Evolutionary conservation across 1,140 invertebrate species (phyloP).

Genomic region (Microplitis mediator): DNA sequence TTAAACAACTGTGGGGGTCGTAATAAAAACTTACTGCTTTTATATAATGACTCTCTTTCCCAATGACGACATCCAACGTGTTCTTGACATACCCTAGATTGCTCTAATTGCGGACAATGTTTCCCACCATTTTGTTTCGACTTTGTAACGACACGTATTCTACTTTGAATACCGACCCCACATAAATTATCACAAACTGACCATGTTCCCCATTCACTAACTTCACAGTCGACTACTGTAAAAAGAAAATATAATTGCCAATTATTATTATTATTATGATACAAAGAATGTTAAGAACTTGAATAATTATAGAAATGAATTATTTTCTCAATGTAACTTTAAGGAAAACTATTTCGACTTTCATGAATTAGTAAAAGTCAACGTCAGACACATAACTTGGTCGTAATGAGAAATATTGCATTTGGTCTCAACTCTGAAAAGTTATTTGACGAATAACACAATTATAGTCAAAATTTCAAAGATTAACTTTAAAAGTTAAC

Average conservation of each 20-base stretch:
- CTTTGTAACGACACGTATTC: constrained; percentile 67
- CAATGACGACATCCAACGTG: constrained; percentile 65
- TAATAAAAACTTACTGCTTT: constrained; percentile 20
- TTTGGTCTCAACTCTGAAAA: too few relatives aligned
- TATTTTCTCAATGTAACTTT: too few relatives aligned
- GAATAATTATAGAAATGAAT: neutral
- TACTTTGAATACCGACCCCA: constrained; percentile 75
- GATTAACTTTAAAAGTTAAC: too few relatives aligned
- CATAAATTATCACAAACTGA: constrained; percentile 76
- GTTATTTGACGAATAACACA: too few relatives aligned
- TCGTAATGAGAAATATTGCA: too few relatives aligned
- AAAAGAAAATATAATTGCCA: constrained; percentile 29
- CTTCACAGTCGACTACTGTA: constrained; percentile 79
- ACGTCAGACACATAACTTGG: too few relatives aligned
- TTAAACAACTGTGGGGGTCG: neutral
- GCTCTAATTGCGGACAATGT: constrained; percentile 75
- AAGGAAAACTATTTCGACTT: too few relatives aligned
- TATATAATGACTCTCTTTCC: constrained; percentile 61
- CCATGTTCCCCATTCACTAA: constrained; percentile 79
- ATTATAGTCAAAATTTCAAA: too few relatives aligned
- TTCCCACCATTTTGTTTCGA: constrained; percentile 75
- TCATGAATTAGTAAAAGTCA: too few relatives aligned
- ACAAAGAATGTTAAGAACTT: neutral
- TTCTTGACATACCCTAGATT: constrained; percentile 75
- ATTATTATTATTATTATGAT: too few relatives aligned